phyloP scores from a whole-genome alignment of 2,113 vertebrate genomes.

The Mirounga angustirostris region DNA sequence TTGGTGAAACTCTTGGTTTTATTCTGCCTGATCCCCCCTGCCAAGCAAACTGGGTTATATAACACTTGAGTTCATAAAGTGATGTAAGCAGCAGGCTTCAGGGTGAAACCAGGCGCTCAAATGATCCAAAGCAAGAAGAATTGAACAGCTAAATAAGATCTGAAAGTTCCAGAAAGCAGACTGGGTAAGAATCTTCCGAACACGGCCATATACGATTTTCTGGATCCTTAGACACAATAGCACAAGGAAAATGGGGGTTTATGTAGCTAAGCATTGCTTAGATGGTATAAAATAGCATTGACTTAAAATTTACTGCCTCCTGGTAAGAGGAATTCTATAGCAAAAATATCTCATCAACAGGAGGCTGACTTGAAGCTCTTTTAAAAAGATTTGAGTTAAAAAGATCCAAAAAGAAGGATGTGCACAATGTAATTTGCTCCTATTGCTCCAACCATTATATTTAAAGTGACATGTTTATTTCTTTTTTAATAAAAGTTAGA shows the following conservation, averaged over 20 bases:
- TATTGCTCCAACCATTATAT: no score
- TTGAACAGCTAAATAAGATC: background rate
- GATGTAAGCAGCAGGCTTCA: background rate
- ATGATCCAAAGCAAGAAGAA: background rate
- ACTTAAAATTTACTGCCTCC: background rate
- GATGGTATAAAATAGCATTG: background rate
- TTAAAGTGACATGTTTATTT: slow-evolving; percentile 13
- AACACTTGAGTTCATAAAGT: background rate
- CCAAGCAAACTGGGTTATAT: accelerated
- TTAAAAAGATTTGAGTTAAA: background rate
- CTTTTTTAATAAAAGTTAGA: background rate
- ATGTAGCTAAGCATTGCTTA: background rate
- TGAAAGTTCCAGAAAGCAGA: background rate
- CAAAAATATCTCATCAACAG: background rate
- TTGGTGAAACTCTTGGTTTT: background rate
- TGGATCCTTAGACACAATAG: background rate
- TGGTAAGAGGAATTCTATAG: background rate
- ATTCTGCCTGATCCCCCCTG: accelerated
- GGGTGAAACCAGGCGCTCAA: background rate
- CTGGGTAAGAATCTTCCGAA: background rate
- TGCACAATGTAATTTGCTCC: no score
- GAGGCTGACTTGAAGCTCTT: background rate
- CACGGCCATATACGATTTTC: background rate
- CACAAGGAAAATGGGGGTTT: background rate
- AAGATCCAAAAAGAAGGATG: background rate